A percentile compares a stretch with the other conserved stretches of the same genome.
Conservation (phyloP, 2,113 vertebrate species). For the Prionailurus bengalensis region DNA sequence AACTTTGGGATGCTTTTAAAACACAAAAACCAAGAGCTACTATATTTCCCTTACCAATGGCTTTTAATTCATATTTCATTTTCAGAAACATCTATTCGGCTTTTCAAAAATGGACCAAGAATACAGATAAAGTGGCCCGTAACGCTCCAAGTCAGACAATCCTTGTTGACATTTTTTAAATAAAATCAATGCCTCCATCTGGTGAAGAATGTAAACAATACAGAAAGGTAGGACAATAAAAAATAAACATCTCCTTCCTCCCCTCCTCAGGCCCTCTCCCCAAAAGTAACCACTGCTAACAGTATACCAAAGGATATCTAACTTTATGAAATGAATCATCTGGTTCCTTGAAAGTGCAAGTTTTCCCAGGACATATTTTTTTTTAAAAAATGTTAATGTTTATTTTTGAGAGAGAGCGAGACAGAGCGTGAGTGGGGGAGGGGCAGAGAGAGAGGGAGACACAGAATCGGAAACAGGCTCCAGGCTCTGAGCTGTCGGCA, state of each 20-base stretch:
- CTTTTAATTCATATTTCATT: not conserved
- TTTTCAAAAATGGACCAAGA: not conserved
- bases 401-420: too few relatives aligned
- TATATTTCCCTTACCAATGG: not conserved
- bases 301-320: not conserved
- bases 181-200: constrained; percentile 11
- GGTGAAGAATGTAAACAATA: not conserved
- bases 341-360: constrained; percentile 42
- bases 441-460: too few relatives aligned
- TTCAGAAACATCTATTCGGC: not conserved
- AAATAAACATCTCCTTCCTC: not conserved
- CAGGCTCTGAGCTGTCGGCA: too few relatives aligned
- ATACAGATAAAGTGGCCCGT: not conserved
- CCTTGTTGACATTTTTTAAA: not conserved
- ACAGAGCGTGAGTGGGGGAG: too few relatives aligned
- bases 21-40: not conserved
- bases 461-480: too few relatives aligned
- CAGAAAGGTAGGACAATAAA: not conserved
- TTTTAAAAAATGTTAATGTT: too few relatives aligned
- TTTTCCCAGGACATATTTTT: not conserved
- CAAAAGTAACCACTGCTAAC: not conserved
- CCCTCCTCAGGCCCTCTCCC: not conserved
- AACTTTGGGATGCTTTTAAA: not conserved
- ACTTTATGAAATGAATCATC: constrained; percentile 17
- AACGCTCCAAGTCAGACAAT: not conserved